Conservation (phyloP, 2,888 invertebrate species). For the Epicampocera succincta region DNA sequence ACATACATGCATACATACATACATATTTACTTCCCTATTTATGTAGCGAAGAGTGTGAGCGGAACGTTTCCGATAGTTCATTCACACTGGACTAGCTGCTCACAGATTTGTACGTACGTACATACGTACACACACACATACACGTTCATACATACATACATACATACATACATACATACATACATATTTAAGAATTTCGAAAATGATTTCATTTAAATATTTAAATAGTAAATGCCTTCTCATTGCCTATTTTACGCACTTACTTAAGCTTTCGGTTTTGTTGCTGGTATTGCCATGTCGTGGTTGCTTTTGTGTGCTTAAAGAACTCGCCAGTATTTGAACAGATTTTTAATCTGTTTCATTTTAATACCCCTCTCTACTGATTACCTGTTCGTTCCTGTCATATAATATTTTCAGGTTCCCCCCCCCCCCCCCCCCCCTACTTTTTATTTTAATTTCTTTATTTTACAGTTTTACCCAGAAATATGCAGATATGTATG, state of each 20-base stretch:
- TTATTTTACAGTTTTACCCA: not conserved
- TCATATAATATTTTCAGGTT: constrained; percentile 43
- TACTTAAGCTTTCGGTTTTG: constrained; percentile 16
- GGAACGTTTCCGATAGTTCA: constrained; percentile 5
- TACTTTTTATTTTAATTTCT: constrained; percentile 1
- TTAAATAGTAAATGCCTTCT: constrained; percentile 28
- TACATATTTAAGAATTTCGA: constrained; percentile 9
- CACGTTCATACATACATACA: too few relatives aligned
- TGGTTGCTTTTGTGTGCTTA: not conserved
- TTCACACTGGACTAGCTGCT: constrained; percentile 22
- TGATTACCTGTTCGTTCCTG: constrained; percentile 51
- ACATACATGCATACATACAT: constrained; percentile 1
- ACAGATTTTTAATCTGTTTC: constrained; percentile 23
- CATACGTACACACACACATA: too few relatives aligned
- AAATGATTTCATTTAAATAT: not conserved
- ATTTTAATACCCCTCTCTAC: constrained; percentile 8
- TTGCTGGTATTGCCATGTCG: constrained; percentile 1
- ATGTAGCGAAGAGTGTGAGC: not conserved
- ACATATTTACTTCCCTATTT: not conserved
- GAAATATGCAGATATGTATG: too few relatives aligned
- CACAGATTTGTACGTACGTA: too few relatives aligned
- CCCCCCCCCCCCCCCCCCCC: too few relatives aligned
- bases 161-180: too few relatives aligned
- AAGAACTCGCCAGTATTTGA: constrained; percentile 29
- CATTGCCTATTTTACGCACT: constrained; percentile 43